Evolutionary conservation across 2,888 invertebrate species (phyloP).

Genomic region (Deroplatys truncata): DNA sequence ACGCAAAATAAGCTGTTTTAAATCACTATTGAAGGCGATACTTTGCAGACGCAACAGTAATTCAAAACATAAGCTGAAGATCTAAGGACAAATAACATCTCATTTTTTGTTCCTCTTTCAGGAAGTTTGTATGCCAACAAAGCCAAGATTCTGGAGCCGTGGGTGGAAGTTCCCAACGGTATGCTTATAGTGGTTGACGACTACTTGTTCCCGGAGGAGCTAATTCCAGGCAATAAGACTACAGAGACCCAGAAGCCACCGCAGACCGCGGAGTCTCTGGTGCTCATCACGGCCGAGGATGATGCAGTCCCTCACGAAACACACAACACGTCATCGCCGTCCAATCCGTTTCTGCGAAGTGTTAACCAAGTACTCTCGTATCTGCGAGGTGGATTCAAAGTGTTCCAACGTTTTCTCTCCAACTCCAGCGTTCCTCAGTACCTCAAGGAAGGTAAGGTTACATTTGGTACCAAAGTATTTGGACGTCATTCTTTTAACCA

Average conservation of each 20-base stretch:
- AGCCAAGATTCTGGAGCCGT: slow-evolving; percentile 44
- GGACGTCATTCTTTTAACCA: too few relatives aligned
- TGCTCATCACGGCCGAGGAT: background rate
- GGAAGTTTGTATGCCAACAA: slow-evolving; percentile 45
- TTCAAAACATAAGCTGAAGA: too few relatives aligned
- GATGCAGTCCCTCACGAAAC: background rate
- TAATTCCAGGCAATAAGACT: slow-evolving; percentile 41
- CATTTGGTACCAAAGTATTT: background rate
- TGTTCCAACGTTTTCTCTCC: slow-evolving; percentile 59
- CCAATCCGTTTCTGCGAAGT: slow-evolving; percentile 45
- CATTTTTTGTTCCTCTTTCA: background rate
- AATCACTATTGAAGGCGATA: too few relatives aligned
- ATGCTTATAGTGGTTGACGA: slow-evolving; percentile 47
- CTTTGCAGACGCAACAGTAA: too few relatives aligned
- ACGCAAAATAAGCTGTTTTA: too few relatives aligned
- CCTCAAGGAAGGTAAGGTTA: slow-evolving; percentile 49
- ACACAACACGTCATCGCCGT: slow-evolving; percentile 37
- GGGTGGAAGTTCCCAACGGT: slow-evolving; percentile 44
- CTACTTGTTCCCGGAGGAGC: slow-evolving; percentile 47
- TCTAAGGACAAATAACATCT: too few relatives aligned
- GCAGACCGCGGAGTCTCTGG: slow-evolving; percentile 5
- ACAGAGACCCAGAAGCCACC: slow-evolving; percentile 27
- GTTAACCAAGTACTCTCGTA: slow-evolving; percentile 53
- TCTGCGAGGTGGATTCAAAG: slow-evolving; percentile 59
- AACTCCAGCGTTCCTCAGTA: slow-evolving; percentile 56